Conservation (phyloP, 2,113 vertebrate species). For the Pampusana beccarii region DNA sequence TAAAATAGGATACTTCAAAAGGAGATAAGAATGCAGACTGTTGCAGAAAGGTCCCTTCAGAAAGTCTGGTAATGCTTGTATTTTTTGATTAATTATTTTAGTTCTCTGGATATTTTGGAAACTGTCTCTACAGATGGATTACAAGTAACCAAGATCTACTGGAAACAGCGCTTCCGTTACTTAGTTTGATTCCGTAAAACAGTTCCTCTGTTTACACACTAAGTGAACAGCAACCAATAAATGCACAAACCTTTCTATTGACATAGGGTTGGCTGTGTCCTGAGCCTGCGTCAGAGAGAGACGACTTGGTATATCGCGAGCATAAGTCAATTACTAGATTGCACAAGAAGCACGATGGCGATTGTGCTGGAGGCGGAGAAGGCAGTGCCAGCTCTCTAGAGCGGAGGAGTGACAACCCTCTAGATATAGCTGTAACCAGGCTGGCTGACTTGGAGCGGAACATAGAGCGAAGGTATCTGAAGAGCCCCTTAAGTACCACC, state of each 20-base stretch:
- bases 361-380: slow-evolving; percentile 82
- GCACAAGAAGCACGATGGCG: slow-evolving; percentile 80
- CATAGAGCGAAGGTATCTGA: slow-evolving; percentile 99
- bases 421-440: slow-evolving; percentile 99
- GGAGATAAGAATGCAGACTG: not conserved
- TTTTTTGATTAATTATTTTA: slow-evolving; percentile 53
- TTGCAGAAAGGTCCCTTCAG: not conserved
- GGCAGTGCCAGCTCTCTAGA: slow-evolving; percentile 85
- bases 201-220: slow-evolving; percentile 50
- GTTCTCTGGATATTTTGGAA: slow-evolving; percentile 68
- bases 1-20: not conserved
- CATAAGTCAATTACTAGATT: slow-evolving; percentile 91
- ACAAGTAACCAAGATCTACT: slow-evolving; percentile 53
- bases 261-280: slow-evolving; percentile 95
- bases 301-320: slow-evolving; percentile 97
- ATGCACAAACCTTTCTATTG: slow-evolving; percentile 77
- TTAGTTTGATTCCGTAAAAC: slow-evolving; percentile 61
- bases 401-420: slow-evolving; percentile 95
- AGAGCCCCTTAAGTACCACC: slow-evolving; percentile 99
- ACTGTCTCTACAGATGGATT: slow-evolving; percentile 58
- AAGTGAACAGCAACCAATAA: slow-evolving; percentile 51
- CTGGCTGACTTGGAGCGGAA: slow-evolving; percentile 99
- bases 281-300: slow-evolving; percentile 94
- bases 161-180: slow-evolving; percentile 40
- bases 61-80: slow-evolving; percentile 25